Base-by-base conservation (phyloP, 2,888 invertebrate species). In the Melanophora roralis region DNA sequence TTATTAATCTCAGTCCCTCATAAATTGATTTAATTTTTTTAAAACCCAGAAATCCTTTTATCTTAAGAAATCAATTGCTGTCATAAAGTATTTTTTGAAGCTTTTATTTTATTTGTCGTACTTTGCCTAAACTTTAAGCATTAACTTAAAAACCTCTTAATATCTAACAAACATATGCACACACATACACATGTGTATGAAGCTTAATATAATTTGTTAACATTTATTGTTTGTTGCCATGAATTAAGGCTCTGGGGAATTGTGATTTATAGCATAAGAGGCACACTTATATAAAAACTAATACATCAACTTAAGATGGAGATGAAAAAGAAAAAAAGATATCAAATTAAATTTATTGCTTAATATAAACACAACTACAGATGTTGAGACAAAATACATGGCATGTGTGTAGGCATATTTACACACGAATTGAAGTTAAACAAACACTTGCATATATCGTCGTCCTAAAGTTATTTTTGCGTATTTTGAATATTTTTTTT, bases 271-370 rank as follows among this genome's bases (percentile, higher is more conserved):
- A 83, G 73, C 77, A 14, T n/a, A 59, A 65, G 19, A 65, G 32
- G 65, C 34, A 65, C 27, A 36, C 27, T 36, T 11, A 79, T 55
- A 74, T 43, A 53, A 40, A 73, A 12, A 34, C 62, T 27, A 55
- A 71, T 55, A 62, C 32, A 55, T 49, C 40, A 57, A 64, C n/a
- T 38, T 1, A 27, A 55, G 8, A 55, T 34, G 14, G 47, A 21
- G 19, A 12, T 6, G 19, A 62, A 7, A 16, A 8, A 19, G 19
- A 43, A 27, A 14, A 67, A 23, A 59, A 81, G 82, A 83, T 83
- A 86, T 86, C 86, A 84, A 84, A 84, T 84, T 84, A 84, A 86
- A 87, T 87, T 87, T 87, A 87, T 86, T 83, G 83, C 83, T 71
- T 62, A 59, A 62, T 55, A 71, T 45, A 71, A 67, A 59, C 55